Percentiles rank a stretch among this genome's conserved stretches.
These are phyloP conservation scores for Poecilus cupreus DNA, from an alignment of 2,888 invertebrate genomes.

Conservation along the genomic window DNA sequence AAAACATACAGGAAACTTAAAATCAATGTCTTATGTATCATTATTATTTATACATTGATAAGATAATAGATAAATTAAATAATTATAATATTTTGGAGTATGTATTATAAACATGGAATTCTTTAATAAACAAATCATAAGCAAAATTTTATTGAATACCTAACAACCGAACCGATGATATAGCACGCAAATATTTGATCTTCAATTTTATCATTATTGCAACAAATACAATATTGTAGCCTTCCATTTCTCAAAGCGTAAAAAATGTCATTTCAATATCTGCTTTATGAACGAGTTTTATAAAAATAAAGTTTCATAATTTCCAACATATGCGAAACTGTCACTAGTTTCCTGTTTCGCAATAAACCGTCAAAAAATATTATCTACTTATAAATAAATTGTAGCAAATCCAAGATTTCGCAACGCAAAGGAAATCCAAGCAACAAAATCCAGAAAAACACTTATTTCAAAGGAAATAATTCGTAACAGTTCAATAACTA, in stretches of 20 bases:
- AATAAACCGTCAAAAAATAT: neutral
- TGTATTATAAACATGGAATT: neutral
- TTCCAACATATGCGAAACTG: neutral
- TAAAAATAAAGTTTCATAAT: neutral
- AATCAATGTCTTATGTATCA: neutral
- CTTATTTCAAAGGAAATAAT: neutral
- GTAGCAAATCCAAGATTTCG: neutral
- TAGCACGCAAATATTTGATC: too few relatives aligned
- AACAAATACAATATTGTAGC: too few relatives aligned
- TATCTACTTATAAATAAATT: neutral
- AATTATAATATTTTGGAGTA: neutral
- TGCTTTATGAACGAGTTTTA: too few relatives aligned
- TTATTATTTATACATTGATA: neutral
- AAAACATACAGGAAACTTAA: neutral
- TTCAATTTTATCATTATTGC: too few relatives aligned
- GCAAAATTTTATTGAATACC: too few relatives aligned
- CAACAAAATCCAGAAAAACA: neutral
- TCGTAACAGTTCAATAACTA: neutral
- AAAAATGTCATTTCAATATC: too few relatives aligned
- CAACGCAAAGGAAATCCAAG: neutral
- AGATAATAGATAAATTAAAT: neutral
- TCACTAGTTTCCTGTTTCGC: neutral
- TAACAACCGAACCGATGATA: too few relatives aligned
- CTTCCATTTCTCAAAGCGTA: too few relatives aligned
- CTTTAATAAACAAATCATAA: neutral